phyloP scores from a whole-genome alignment of 2,113 vertebrate species.

The Entelurus aequoreus region DNA sequence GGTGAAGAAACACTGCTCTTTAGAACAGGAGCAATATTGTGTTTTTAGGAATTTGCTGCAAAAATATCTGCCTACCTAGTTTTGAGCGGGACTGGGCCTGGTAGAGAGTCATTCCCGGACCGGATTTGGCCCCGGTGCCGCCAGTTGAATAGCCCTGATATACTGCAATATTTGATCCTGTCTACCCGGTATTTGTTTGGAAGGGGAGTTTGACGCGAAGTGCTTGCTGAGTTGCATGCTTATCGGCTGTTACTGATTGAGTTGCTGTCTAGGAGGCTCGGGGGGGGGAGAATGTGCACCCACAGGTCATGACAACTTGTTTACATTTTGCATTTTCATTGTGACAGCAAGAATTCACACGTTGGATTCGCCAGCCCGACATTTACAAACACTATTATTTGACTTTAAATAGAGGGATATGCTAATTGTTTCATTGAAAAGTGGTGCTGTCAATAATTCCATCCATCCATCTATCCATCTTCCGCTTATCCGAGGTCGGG shows the following conservation, averaged over 20 bases:
- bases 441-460: too few species aligned
- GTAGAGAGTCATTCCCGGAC: too few species aligned
- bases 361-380: not conserved
- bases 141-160: too few species aligned
- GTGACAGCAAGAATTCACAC: not conserved
- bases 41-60: too few species aligned
- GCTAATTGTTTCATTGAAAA: not conserved
- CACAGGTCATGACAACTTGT: not conserved
- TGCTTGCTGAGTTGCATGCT: not conserved
- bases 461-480: too few species aligned
- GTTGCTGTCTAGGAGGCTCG: not conserved
- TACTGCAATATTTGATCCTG: constrained; percentile 20
- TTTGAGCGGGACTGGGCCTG: too few species aligned
- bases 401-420: not conserved
- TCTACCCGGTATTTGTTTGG: constrained; percentile 12
- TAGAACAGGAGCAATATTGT: too few species aligned
- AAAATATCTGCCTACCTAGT: too few species aligned
- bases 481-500: too few species aligned
- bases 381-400: not conserved
- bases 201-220: constrained; percentile 1
- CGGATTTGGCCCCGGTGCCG: too few species aligned
- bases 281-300: not conserved
- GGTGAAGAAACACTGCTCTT: too few species aligned
- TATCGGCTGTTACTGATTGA: constrained; percentile 28
- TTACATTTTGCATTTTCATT: not conserved